Conservation (phyloP, 2,113 vertebrate genomes). For the Malaclemys terrapin region DNA sequence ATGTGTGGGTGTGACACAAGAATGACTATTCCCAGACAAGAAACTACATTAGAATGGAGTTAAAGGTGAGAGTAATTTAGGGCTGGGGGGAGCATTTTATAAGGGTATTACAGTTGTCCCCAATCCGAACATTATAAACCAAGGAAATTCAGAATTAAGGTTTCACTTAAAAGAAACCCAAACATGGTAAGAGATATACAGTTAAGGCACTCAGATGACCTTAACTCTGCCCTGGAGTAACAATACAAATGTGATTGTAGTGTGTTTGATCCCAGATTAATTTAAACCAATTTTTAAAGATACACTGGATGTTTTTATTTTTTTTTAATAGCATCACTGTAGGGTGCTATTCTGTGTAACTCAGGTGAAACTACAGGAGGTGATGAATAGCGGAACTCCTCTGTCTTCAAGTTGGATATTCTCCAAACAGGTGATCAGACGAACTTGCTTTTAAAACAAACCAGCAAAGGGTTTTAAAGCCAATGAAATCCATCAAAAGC, state of each 20-base stretch:
- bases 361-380: fast-evolving
- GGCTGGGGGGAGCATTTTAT: neutral
- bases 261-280: fast-evolving
- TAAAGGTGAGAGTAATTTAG: neutral
- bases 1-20: neutral
- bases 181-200: fast-evolving
- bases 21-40: neutral
- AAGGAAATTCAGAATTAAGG: fast-evolving
- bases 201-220: fast-evolving
- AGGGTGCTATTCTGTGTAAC: neutral
- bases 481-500: fast-evolving
- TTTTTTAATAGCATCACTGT: neutral
- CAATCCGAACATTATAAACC: fast-evolving
- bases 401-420: fast-evolving
- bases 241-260: fast-evolving
- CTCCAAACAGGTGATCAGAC: neutral
- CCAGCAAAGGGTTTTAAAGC: fast-evolving
- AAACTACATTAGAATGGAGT: neutral
- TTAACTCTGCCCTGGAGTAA: fast-evolving
- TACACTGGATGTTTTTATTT: fast-evolving
- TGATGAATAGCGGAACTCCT: fast-evolving
- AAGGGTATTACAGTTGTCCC: neutral
- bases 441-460: neutral
- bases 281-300: fast-evolving
- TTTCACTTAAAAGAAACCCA: neutral